These are phyloP conservation scores for Vidua chalybeata DNA, from an alignment of 2,113 vertebrate genomes.

Conservation along the genomic window DNA sequence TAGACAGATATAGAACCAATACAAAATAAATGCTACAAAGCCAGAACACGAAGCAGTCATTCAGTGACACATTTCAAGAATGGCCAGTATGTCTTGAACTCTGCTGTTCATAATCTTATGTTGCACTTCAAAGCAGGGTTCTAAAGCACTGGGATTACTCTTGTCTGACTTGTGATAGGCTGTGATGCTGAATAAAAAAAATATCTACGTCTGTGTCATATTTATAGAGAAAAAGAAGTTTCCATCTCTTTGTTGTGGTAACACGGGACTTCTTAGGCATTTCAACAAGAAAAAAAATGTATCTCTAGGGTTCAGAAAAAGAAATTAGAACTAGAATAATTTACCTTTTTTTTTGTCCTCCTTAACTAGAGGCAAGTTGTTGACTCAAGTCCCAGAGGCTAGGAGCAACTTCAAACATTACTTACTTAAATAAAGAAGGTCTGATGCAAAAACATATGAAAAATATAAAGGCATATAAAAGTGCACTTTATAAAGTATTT, in stretches of 20 bases:
- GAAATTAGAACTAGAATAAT: conserved; percentile 27
- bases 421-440: neutral
- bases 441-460: neutral
- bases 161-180: neutral
- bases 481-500: neutral
- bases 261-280: neutral
- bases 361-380: neutral
- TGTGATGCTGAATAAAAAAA: neutral
- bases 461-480: neutral
- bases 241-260: conserved; percentile 31
- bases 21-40: neutral
- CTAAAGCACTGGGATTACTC: neutral
- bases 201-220: neutral
- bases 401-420: conserved; percentile 29
- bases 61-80: neutral
- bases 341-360: neutral
- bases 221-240: neutral
- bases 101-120: neutral
- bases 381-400: conserved; percentile 17
- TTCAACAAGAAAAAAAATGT: neutral
- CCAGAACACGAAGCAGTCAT: neutral
- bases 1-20: neutral
- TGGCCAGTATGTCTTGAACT: neutral
- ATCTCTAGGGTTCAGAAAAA: neutral
- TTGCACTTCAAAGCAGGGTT: neutral